These are phyloP conservation scores for Murina feae DNA, from an alignment of 2,113 vertebrate genomes.

Conservation along the genomic window DNA sequence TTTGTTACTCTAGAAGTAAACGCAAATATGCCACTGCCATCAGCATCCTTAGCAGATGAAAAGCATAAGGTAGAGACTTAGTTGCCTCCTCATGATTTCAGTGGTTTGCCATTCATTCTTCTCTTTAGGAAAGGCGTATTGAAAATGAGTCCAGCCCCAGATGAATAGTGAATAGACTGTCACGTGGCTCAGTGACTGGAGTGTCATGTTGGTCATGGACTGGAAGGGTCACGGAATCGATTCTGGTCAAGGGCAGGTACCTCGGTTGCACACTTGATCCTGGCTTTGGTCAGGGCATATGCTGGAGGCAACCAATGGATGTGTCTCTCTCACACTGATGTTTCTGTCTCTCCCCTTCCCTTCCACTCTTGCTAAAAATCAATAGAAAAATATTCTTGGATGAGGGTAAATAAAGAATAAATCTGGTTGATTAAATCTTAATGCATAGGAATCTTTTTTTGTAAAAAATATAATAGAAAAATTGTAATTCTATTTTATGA, in stretches of 20 bases:
- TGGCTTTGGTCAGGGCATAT: too few species aligned
- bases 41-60: not conserved
- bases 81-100: not conserved
- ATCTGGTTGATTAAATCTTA: not conserved
- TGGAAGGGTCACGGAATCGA: too few species aligned
- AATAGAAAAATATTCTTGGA: too few species aligned
- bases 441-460: not conserved
- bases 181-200: too few species aligned
- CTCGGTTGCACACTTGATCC: too few species aligned
- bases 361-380: too few species aligned
- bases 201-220: too few species aligned
- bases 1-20: not conserved
- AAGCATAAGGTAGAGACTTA: not conserved
- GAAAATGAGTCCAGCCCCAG: not conserved
- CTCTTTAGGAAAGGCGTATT: not conserved
- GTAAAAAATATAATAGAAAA: not conserved
- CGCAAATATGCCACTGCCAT: not conserved
- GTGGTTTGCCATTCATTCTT: not conserved
- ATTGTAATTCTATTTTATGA: not conserved
- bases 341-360: too few species aligned
- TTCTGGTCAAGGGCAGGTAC: too few species aligned
- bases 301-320: too few species aligned
- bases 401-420: not conserved
- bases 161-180: too few species aligned
- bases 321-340: too few species aligned